Percentiles rank a stretch among this genome's conserved stretches.
Conservation (phyloP, 2,888 invertebrate genomes). For the Cyrtodaria siliqua region DNA sequence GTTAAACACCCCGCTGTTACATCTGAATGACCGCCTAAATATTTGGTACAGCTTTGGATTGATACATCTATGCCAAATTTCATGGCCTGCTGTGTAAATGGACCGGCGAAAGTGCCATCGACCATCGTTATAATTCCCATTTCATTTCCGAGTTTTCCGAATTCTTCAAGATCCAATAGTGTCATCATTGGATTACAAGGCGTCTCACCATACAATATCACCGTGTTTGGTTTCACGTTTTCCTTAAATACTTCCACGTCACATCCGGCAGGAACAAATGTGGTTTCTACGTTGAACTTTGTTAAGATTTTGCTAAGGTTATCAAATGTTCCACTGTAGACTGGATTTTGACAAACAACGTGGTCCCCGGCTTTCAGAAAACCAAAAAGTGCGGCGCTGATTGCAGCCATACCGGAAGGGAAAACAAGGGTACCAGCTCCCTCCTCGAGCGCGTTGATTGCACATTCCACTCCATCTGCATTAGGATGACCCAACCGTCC, state of each 20-base stretch:
- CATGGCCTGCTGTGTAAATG: constrained; percentile 82
- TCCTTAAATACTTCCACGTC: constrained; percentile 77
- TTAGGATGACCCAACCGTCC: constrained; percentile 79
- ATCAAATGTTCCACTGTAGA: constrained; percentile 81
- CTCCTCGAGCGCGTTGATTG: constrained; percentile 79
- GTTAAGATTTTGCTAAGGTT: constrained; percentile 77
- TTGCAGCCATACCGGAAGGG: constrained; percentile 83
- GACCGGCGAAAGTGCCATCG: constrained; percentile 85
- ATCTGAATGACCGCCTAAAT: constrained; percentile 86
- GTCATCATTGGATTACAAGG: constrained; percentile 85
- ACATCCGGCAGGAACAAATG: constrained; percentile 71
- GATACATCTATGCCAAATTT: constrained; percentile 84
- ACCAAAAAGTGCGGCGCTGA: constrained; percentile 81
- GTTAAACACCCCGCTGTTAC: constrained; percentile 84
- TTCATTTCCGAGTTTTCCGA: constrained; percentile 76
- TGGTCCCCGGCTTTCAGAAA: constrained; percentile 85
- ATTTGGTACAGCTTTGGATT: constrained; percentile 86
- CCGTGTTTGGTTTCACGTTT: constrained; percentile 82
- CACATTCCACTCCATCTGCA: constrained; percentile 75
- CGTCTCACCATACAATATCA: constrained; percentile 84
- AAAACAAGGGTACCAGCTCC: constrained; percentile 82
- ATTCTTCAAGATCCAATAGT: constrained; percentile 82
- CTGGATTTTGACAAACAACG: constrained; percentile 81
- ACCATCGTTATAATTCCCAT: constrained; percentile 78
- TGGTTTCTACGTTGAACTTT: constrained; percentile 79